Percentiles rank a stretch among this genome's conserved stretches.
These are phyloP conservation scores for Masticophis lateralis DNA, from an alignment of 2,797 vertebrate genomes.

Conservation along the genomic window DNA sequence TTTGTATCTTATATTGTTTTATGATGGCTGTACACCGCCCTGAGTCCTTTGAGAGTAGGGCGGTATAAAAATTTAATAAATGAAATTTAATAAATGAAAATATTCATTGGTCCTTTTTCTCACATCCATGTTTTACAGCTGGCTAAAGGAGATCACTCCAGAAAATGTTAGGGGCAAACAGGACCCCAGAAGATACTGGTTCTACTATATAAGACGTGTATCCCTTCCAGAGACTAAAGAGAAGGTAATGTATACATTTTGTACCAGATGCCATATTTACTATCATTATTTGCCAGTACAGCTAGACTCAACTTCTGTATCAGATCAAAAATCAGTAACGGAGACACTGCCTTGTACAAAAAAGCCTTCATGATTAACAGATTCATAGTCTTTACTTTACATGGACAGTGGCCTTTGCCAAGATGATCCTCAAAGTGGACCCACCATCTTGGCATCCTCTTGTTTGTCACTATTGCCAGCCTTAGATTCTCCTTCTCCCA, in stretches of 20 bases:
- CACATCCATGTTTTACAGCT: background rate
- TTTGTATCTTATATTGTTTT: too few species aligned
- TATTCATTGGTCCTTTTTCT: background rate
- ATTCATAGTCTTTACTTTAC: background rate
- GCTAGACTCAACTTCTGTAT: background rate
- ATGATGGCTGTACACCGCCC: too few species aligned
- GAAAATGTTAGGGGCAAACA: background rate
- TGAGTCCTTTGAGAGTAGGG: too few species aligned
- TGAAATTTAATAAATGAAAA: too few species aligned
- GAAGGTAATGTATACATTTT: background rate
- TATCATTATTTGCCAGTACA: background rate
- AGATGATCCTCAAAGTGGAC: constrained; percentile 40
- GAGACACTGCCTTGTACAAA: background rate
- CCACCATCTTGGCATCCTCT: constrained; percentile 53
- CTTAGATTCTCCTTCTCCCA: constrained; percentile 60
- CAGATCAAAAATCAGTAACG: background rate
- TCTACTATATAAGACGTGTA: background rate
- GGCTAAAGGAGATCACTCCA: background rate
- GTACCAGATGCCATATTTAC: background rate
- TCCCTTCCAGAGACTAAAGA: background rate
- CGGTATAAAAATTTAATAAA: too few species aligned
- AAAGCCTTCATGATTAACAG: background rate
- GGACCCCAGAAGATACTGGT: background rate
- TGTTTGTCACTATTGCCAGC: constrained; percentile 66
- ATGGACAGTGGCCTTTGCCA: background rate